Base-by-base conservation (phyloP, 2,797 vertebrate genomes). In the Ceryle rudis region DNA sequence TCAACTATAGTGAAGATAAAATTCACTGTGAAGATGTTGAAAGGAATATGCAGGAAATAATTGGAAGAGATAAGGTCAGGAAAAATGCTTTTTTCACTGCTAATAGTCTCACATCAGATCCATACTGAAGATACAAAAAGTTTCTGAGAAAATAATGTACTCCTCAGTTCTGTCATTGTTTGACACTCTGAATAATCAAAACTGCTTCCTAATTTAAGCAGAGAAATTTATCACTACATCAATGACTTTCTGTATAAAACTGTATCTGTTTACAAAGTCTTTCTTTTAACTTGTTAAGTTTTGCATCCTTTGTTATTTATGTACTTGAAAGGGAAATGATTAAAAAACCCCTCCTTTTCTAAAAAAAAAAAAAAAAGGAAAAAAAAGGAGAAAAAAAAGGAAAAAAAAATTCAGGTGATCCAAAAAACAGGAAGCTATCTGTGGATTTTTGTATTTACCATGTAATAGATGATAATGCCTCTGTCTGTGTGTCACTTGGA, bases 11-110 rank as follows among this genome's bases (percentile, higher is more conserved):
- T 21, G 42, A 77, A 64, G 62, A 69, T 47, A 46, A 87, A 82
- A 78, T 17, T 58, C 17, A 42, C 17, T 33, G 15, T 60, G 35
- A 83, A 58, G 35, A 44, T 33, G 28, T 26, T 70, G 69, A 79
- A 79, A 87, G 12, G n/a, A 90, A 79, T 41, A 62, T 26, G 37
- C 4, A 37, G 26, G 41, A 74, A 82, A 60, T 33, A 60, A 37
- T 5, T 58, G 9, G 19, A 8, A 21, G 11, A 5, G 6, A 3
- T n/a, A 33, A 10, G 7, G 10, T 7, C 0, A 3, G 10, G 17
- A 14, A 71, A 51, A 51, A 15, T 26, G 74, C 57, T 39, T 37
- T 52, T 75, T 87, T 73, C 23, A 20, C 28, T 70, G 28, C 17
- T 31, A 28, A 9, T 49, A 70, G 16, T 60, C 28, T 87, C 21